These are phyloP conservation scores for Cryptophagus acutangulus DNA, from an alignment of 2,888 invertebrate genomes.

Conservation along the genomic window DNA sequence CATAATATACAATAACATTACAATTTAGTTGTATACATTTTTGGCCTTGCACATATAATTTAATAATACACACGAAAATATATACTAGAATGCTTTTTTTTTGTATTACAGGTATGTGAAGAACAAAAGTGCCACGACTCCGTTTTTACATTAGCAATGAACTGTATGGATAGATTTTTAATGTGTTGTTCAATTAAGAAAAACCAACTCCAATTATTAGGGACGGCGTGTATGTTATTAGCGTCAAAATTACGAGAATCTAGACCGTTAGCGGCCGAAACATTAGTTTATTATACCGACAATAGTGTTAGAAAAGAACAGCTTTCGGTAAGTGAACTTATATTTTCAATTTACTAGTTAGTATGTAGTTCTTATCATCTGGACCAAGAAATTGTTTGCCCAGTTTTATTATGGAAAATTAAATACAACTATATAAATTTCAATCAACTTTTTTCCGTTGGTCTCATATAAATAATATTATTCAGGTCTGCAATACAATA, in stretches of 20 bases:
- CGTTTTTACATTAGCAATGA: conserved; percentile 88
- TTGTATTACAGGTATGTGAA: conserved; percentile 76
- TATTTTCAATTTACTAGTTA: too few species aligned
- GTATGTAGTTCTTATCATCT: too few species aligned
- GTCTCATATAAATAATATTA: too few species aligned
- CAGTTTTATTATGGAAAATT: too few species aligned
- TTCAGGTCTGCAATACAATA: too few species aligned
- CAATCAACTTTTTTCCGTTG: too few species aligned
- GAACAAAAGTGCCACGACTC: conserved; percentile 90
- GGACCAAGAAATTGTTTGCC: too few species aligned
- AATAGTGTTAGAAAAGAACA: conserved; percentile 83
- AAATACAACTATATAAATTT: too few species aligned
- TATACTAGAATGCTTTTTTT: background rate
- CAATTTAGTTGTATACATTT: too few species aligned
- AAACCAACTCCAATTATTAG: conserved; percentile 85
- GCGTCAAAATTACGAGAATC: conserved; percentile 92
- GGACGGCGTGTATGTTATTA: conserved; percentile 85
- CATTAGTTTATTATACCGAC: conserved; percentile 89
- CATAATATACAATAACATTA: too few species aligned
- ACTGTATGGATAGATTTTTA: conserved; percentile 90
- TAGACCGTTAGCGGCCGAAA: conserved; percentile 70
- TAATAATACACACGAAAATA: background rate
- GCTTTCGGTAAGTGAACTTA: conserved; percentile 86
- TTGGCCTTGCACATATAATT: too few species aligned
- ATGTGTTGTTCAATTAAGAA: conserved; percentile 76